These are phyloP conservation scores for Papilio aristodemus DNA, from an alignment of 1,140 invertebrate genomes.

Conservation along the genomic window DNA sequence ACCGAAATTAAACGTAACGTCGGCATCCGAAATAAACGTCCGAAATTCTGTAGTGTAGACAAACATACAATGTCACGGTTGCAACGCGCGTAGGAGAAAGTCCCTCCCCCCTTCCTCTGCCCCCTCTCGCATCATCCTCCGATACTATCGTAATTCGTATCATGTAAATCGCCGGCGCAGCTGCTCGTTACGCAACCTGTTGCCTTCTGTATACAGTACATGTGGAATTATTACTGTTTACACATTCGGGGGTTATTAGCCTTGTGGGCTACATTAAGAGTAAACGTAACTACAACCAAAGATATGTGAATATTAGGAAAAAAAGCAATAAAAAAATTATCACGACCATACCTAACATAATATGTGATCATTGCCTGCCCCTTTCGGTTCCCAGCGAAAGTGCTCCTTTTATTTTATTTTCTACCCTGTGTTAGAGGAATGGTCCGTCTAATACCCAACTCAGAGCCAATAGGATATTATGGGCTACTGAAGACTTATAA, in stretches of 20 bases:
- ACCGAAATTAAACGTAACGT: constrained; percentile 2
- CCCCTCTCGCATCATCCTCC: not conserved
- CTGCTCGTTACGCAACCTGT: constrained; percentile 28
- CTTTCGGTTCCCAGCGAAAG: not conserved
- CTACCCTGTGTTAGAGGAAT: not conserved
- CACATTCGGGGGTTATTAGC: constrained; percentile 8
- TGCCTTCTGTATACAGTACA: constrained; percentile 19
- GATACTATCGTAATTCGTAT: constrained; percentile 31
- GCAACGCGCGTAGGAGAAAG: constrained; percentile 44
- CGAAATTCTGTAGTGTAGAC: constrained; percentile 40
- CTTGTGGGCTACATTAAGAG: constrained; percentile 16
- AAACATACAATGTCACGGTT: constrained; percentile 49
- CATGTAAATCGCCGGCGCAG: constrained; percentile 27
- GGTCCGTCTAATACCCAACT: not conserved
- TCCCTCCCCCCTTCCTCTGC: not conserved
- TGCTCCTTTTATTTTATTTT: not conserved
- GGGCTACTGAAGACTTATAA: not conserved
- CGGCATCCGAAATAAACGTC: constrained; percentile 16
- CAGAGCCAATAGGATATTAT: not conserved
- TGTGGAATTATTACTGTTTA: constrained; percentile 23
- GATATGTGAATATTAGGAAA: not conserved
- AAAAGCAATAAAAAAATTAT: not conserved
- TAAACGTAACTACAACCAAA: not conserved
- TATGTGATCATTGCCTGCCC: not conserved
- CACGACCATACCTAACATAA: not conserved